Conservation (phyloP, 2,113 vertebrate species). For the Cyphomyrus plagiostoma region DNA sequence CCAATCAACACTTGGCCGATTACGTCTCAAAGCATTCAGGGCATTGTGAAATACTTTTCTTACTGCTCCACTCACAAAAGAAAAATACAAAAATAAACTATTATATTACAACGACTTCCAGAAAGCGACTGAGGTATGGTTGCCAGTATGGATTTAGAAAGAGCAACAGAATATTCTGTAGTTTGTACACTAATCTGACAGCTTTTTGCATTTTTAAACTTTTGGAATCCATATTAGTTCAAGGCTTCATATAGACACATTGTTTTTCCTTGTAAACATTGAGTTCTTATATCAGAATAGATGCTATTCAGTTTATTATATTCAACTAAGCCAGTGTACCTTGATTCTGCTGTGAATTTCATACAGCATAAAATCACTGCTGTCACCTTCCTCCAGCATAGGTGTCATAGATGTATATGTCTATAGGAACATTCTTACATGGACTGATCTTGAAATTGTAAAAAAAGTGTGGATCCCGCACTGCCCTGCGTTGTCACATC, state of each 20-base stretch:
- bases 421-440: background rate
- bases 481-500: background rate
- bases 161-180: background rate
- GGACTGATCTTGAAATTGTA: background rate
- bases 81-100: slow-evolving; percentile 24
- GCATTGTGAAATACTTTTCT: background rate
- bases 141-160: slow-evolving; percentile 15
- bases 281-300: slow-evolving; percentile 21
- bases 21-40: background rate
- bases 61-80: background rate
- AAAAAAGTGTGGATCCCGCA: background rate
- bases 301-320: slow-evolving; percentile 36
- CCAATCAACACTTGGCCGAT: background rate
- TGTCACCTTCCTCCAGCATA: background rate
- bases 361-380: background rate
- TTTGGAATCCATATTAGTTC: background rate
- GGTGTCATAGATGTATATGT: background rate
- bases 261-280: background rate
- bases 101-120: slow-evolving; percentile 14
- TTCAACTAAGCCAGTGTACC: slow-evolving; percentile 39
- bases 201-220: background rate
- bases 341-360: background rate
- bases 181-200: slow-evolving; percentile 6
- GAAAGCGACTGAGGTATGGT: slow-evolving; percentile 20
- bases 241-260: background rate